phyloP scores from a whole-genome alignment of 1,140 invertebrate genomes.

The Chironomus striatipennis region DNA sequence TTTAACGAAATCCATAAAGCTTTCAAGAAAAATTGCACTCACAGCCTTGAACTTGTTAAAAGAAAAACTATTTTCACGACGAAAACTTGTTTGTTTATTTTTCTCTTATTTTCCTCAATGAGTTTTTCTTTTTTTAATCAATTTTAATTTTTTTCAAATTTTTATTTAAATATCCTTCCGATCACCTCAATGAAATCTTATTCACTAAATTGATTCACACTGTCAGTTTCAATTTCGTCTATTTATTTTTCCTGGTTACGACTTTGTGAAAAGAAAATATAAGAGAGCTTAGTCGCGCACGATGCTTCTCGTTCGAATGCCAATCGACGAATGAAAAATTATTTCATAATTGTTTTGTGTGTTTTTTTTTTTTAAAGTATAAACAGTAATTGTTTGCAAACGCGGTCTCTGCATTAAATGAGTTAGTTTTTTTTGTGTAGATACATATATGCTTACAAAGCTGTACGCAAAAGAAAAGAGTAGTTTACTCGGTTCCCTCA shows the following conservation, averaged over 20 bases:
- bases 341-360: slow-evolving; percentile 20
- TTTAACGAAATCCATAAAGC: not conserved
- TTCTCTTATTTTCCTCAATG: not conserved
- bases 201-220: not conserved
- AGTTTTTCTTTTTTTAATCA: not conserved
- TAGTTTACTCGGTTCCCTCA: no score
- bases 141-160: no score
- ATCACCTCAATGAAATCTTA: not conserved
- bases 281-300: not conserved
- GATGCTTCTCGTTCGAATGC: slow-evolving; percentile 2
- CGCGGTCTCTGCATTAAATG: not conserved
- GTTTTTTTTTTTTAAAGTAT: not conserved
- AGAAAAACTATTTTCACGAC: not conserved
- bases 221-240: not conserved
- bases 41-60: slow-evolving; percentile 16
- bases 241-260: not conserved
- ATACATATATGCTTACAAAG: no score
- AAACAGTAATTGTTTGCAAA: slow-evolving; percentile 19
- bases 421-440: no score
- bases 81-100: not conserved
- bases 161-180: not conserved
- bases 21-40: not conserved
- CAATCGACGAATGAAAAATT: slow-evolving; percentile 4
- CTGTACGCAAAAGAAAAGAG: not conserved
- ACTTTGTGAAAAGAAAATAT: no score